Percentiles rank a stretch among this genome's conserved stretches.
These are phyloP conservation scores for Apodemus sylvaticus DNA, from an alignment of 2,113 vertebrate genomes.

Conservation along the genomic window DNA sequence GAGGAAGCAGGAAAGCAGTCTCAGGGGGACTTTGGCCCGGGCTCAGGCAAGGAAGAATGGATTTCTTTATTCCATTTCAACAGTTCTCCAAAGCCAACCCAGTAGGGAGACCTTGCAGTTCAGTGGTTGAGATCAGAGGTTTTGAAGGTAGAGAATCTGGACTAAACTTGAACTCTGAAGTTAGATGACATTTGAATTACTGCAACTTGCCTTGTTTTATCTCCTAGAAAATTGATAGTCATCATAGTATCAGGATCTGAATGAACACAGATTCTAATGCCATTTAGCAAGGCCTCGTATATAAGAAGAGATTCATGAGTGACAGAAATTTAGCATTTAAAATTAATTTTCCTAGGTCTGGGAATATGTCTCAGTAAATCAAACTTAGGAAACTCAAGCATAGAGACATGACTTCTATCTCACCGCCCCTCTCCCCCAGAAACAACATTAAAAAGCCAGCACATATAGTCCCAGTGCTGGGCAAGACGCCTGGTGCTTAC, in stretches of 20 bases:
- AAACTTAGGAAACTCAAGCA: neutral
- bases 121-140: neutral
- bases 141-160: neutral
- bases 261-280: neutral
- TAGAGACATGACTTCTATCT: neutral
- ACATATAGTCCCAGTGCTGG: neutral
- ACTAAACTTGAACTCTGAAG: neutral
- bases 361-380: neutral
- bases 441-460: neutral
- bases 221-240: neutral
- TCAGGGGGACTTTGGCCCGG: neutral
- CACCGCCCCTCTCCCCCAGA: too few relatives aligned
- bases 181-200: neutral
- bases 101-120: neutral
- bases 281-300: neutral
- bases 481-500: neutral
- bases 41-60: neutral
- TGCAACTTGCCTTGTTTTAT: neutral
- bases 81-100: neutral
- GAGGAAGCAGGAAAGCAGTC: neutral
- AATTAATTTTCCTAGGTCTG: neutral
- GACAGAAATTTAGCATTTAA: neutral
- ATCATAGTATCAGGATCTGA: neutral
- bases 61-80: neutral
- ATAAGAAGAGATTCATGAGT: neutral